phyloP scores from a whole-genome alignment of 2,113 vertebrate genomes.

The Promerops cafer region DNA sequence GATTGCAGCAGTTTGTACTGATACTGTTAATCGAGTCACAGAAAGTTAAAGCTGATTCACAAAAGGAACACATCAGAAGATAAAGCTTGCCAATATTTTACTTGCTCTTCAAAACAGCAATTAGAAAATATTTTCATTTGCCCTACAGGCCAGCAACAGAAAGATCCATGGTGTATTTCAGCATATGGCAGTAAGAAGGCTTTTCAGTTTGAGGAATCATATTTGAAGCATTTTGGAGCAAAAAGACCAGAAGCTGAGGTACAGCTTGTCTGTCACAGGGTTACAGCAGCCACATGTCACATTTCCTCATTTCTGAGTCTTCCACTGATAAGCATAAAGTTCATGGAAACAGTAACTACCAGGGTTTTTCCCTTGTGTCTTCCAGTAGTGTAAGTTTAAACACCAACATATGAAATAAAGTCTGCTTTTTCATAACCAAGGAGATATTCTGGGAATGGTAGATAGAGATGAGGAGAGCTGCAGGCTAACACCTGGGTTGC shows the following conservation, averaged over 20 bases:
- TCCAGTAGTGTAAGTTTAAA: background rate
- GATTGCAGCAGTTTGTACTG: background rate
- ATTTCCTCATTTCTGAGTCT: background rate
- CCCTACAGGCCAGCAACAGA: background rate
- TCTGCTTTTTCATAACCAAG: background rate
- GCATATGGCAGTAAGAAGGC: background rate
- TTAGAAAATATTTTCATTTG: background rate
- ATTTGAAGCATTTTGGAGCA: background rate
- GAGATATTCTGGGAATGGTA: fast-evolving
- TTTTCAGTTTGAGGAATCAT: background rate
- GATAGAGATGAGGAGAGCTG: background rate
- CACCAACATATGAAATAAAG: background rate
- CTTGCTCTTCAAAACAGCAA: background rate
- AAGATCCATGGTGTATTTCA: background rate
- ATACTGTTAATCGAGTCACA: background rate
- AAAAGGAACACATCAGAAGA: background rate
- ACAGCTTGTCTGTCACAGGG: background rate
- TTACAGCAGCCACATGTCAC: background rate
- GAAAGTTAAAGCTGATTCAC: background rate
- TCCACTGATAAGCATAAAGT: background rate
- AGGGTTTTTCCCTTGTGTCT: background rate
- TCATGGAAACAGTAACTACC: background rate
- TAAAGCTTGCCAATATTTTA: background rate
- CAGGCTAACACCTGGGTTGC: background rate
- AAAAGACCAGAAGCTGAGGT: background rate